Conservation (phyloP, 2,113 vertebrate species). For the Brachyhypopomus gauderio region DNA sequence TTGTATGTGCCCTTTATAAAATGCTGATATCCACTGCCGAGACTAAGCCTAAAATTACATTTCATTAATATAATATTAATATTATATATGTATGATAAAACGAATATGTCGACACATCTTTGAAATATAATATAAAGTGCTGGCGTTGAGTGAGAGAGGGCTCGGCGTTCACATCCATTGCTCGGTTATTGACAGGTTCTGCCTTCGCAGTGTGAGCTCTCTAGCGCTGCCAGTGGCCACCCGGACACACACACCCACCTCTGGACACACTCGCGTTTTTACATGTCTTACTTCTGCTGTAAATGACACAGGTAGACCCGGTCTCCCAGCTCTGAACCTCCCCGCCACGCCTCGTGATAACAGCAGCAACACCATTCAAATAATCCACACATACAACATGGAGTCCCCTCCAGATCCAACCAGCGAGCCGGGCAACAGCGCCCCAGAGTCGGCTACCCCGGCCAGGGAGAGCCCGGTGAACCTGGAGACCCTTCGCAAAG, state of each 20-base stretch:
- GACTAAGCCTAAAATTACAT: background rate
- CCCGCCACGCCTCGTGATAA: conserved; percentile 79
- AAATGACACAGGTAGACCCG: conserved; percentile 87
- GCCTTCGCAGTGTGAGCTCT: conserved; percentile 77
- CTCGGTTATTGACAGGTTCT: conserved; percentile 80
- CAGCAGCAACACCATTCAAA: conserved; percentile 62
- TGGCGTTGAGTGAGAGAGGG: conserved; percentile 44
- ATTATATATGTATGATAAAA: background rate
- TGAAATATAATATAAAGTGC: conserved; percentile 45
- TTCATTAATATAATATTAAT: background rate
- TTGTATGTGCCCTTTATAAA: too few relatives aligned
- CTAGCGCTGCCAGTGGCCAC: conserved; percentile 92
- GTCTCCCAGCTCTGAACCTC: conserved; percentile 81
- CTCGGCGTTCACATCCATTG: conserved; percentile 73
- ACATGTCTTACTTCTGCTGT: conserved; percentile 87
- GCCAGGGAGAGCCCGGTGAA: conserved; percentile 87
- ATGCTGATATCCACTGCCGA: background rate
- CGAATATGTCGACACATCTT: conserved; percentile 15
- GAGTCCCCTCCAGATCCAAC: conserved; percentile 92
- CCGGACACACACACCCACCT: conserved; percentile 85
- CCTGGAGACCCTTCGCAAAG: conserved; percentile 88
- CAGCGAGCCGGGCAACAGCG: conserved; percentile 90
- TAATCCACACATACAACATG: conserved; percentile 82
- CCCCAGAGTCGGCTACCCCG: conserved; percentile 86
- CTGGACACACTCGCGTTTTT: conserved; percentile 81